A percentile compares a stretch with the other conserved stretches of the same genome.
Evolutionary conservation across 2,113 vertebrate species (phyloP).

Genomic region (Hippolais icterina): DNA sequence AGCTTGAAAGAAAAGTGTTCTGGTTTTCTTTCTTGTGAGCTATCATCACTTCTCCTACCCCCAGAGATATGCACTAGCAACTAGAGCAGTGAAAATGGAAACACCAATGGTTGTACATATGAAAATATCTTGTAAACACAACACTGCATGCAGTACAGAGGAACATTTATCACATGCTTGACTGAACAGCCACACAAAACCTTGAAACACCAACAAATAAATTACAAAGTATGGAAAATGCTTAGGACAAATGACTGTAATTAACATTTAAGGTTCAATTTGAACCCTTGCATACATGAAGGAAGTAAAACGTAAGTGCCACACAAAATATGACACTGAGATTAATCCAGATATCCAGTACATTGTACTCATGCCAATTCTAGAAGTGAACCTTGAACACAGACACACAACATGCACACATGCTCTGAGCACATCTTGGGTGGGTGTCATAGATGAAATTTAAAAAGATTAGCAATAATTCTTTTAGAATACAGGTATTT

Average conservation of each 20-base stretch:
- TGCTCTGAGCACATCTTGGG: not conserved
- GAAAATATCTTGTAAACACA: conserved; percentile 23
- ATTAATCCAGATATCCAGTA: conserved; percentile 68
- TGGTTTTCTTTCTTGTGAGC: not conserved
- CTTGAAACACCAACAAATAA: not conserved
- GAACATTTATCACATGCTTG: conserved; percentile 33
- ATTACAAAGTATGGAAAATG: not conserved
- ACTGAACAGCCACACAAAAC: conserved; percentile 20
- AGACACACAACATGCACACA: not conserved
- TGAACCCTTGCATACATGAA: conserved; percentile 16
- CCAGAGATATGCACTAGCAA: not conserved
- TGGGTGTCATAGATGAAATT: not conserved
- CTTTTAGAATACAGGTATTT: not conserved
- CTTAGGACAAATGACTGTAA: not conserved
- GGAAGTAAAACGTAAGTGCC: conserved; percentile 31
- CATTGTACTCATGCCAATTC: not conserved
- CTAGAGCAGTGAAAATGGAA: not conserved
- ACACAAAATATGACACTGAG: conserved; percentile 52
- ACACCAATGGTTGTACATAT: not conserved
- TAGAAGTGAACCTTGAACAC: not conserved
- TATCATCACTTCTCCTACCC: not conserved
- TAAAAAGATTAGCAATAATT: not conserved
- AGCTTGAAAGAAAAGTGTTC: not conserved
- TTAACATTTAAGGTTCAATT: not conserved
- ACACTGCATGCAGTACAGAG: conserved; percentile 16